phyloP scores from a whole-genome alignment of 2,113 vertebrate genomes.

The Sinocyclocheilus anshuiensis region DNA sequence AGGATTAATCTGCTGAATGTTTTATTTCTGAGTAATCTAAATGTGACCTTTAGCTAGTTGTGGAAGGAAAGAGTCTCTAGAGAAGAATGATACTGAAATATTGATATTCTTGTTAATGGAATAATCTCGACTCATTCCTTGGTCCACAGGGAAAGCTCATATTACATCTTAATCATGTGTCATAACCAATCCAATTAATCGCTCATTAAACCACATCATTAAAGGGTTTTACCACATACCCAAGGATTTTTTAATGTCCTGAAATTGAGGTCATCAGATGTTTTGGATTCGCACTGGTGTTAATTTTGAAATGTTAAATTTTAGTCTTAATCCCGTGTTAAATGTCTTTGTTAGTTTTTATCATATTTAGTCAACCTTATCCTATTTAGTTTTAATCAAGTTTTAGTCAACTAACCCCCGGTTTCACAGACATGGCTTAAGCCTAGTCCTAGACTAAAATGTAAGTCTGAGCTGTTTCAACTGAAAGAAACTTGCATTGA shows the following conservation, averaged over 20 bases:
- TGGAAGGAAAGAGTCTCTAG: neutral
- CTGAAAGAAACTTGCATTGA: too few relatives aligned
- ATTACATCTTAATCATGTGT: slow-evolving; percentile 29
- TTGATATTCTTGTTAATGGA: slow-evolving; percentile 47
- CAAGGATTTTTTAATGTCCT: neutral
- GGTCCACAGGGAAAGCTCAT: neutral
- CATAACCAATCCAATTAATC: slow-evolving; percentile 5
- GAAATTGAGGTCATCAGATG: neutral
- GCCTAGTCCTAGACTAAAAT: too few relatives aligned
- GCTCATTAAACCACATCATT: neutral
- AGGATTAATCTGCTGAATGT: neutral
- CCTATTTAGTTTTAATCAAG: too few relatives aligned
- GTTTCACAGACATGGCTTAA: too few relatives aligned
- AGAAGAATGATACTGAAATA: slow-evolving; percentile 19
- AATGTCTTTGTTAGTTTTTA: too few relatives aligned
- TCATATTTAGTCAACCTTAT: too few relatives aligned
- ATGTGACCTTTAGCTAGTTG: neutral
- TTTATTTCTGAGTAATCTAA: neutral
- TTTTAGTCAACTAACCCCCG: too few relatives aligned
- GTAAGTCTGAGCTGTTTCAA: too few relatives aligned
- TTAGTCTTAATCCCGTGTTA: too few relatives aligned
- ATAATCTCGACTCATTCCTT: neutral
- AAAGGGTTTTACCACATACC: neutral
- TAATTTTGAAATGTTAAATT: too few relatives aligned
- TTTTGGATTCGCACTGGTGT: neutral